Percentiles rank a stretch among this genome's conserved stretches.
phyloP scores from a whole-genome alignment of 2,113 vertebrate species.

The Callospermophilus lateralis region DNA sequence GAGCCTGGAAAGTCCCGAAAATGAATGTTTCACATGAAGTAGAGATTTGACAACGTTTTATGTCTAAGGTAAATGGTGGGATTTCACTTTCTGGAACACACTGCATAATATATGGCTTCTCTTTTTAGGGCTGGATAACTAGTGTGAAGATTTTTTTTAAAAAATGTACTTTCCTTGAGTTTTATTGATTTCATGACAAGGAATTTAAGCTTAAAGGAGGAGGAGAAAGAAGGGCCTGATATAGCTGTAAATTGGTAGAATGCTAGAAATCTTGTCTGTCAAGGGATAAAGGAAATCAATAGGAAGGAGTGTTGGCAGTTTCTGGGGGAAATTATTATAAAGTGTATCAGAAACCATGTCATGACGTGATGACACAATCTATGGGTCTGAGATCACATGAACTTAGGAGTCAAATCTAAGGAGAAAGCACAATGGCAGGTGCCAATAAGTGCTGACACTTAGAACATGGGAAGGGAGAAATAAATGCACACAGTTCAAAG shows the following conservation, averaged over 20 bases:
- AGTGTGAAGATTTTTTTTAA: conserved; percentile 13
- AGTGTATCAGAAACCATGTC: background rate
- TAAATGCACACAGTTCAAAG: background rate
- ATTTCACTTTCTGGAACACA: background rate
- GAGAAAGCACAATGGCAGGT: background rate
- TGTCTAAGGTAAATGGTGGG: background rate
- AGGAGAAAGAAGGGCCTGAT: background rate
- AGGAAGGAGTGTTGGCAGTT: conserved; percentile 22
- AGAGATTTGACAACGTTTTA: background rate
- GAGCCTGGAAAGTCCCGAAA: background rate
- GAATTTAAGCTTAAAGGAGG: conserved; percentile 49
- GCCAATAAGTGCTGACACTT: background rate
- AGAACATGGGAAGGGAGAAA: background rate
- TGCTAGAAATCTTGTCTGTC: conserved; percentile 44
- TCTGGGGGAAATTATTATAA: background rate
- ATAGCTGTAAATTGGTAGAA: background rate
- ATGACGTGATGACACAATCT: background rate
- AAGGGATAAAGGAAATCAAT: conserved; percentile 57
- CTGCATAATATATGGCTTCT: background rate
- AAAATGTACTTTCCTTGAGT: conserved; percentile 55
- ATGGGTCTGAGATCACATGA: background rate
- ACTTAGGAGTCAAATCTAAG: background rate
- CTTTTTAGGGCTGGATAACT: background rate
- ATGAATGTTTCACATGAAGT: background rate
- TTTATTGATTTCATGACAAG: conserved; percentile 71